Evolutionary conservation across 2,113 vertebrate genomes (phyloP), one percentile per base, ranked within the genome.

Genomic region (Calidris pugnax): DNA sequence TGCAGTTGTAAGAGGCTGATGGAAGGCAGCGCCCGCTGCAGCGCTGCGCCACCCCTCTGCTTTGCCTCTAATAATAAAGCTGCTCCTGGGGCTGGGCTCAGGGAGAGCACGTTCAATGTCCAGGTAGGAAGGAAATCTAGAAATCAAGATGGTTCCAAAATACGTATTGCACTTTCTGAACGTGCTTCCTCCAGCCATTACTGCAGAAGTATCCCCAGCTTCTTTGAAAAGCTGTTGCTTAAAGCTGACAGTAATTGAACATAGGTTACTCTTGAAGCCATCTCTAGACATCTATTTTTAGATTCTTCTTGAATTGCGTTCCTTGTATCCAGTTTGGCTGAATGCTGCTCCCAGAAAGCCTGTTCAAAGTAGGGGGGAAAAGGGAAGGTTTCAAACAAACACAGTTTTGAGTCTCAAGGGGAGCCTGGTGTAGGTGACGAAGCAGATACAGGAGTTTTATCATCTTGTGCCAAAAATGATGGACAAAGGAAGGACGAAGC

Each of bases 391-490:
- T 87, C 33, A 51, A 5, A 64, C 16, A 43, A 22, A 11, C 7
- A n/a, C 3, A 23, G 63, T 50, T 62, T n/a, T 16, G 57, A 39
- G 43, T 48, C 45, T 47, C 26, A 37, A 15, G 7, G 3, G 7
- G 53, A 81, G 80, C 23, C 41, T 43, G n/a, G 73, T 11, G 0
- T 18, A 7, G 28, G 60, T 21, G n/a, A 41, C 32, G 4, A 43
- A 45, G 59, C 32, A 7, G 26, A 14, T 11, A 0, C 0, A 3
- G 66, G 48, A 85, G 71, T 53, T 37, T 45, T 45, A 14, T 0
- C 19, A 9, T n/a, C 71, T 74, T 28, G 0, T 32, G 30, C 21
- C 43, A 27, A 11, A 30, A 12, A 2, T 6, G 17, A 20, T 4
- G 35, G 48, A 18, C n/a, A 63, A 53, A 8, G 23, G 15, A 43